Percentiles rank a stretch among this genome's conserved stretches.
phyloP scores from a whole-genome alignment of 1,140 invertebrate species.

The Lepidurus arcticus region DNA sequence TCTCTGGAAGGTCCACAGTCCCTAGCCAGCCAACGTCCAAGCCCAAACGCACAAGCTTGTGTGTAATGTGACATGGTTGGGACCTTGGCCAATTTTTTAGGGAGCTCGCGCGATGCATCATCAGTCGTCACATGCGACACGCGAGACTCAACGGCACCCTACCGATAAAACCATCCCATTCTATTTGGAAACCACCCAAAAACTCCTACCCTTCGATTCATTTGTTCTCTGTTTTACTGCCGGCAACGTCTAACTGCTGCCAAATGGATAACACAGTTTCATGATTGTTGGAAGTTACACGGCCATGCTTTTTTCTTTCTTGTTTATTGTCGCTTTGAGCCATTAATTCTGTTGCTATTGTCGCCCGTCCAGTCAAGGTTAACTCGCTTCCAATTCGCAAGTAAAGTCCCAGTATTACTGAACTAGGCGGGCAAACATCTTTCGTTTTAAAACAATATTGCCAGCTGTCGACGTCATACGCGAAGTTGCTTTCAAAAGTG shows the following conservation, averaged over 20 bases:
- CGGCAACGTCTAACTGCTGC: background rate
- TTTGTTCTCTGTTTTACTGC: background rate
- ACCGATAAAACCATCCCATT: background rate
- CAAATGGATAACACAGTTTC: background rate
- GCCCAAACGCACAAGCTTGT: no score
- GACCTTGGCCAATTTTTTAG: background rate
- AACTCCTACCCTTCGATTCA: background rate
- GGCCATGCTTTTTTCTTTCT: background rate
- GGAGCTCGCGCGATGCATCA: background rate
- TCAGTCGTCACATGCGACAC: conserved; percentile 13
- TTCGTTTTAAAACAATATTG: background rate
- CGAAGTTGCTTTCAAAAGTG: background rate
- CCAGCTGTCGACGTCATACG: background rate
- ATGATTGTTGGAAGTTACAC: background rate
- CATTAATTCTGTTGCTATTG: no score
- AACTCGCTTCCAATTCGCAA: no score
- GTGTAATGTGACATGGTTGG: background rate
- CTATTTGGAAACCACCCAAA: background rate
- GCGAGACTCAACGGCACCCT: background rate
- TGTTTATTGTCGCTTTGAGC: no score
- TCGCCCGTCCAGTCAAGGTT: no score
- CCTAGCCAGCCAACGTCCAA: no score
- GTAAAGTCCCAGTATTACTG: no score
- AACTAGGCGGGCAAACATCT: background rate
- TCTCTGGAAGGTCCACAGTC: no score